These are phyloP conservation scores for Caenorhabditis auriculariae DNA, from an alignment of 2,888 invertebrate species.

Conservation along the genomic window DNA sequence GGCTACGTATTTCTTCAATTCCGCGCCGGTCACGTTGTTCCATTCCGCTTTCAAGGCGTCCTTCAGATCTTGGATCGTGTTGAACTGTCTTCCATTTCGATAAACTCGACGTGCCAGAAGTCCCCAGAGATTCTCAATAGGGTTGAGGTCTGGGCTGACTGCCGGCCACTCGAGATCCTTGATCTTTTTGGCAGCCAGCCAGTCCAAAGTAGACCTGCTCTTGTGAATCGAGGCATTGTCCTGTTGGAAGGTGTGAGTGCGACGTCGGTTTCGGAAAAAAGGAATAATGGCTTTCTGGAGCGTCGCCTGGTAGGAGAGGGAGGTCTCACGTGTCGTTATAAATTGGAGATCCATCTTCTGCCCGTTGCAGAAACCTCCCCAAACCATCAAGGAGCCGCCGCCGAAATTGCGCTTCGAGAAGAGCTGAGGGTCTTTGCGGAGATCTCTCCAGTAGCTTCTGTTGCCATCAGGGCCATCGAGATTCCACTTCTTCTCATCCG, in stretches of 20 bases:
- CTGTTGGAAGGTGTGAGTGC: constrained; percentile 5
- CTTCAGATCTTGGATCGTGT: constrained; percentile 1
- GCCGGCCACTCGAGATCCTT: background rate
- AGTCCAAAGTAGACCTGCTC: background rate
- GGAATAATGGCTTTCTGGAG: constrained; percentile 7
- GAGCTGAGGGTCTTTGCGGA: constrained; percentile 2
- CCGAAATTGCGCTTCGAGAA: constrained; percentile 8
- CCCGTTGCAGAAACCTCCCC: constrained; percentile 7
- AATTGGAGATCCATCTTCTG: constrained; percentile 4
- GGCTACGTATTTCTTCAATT: background rate
- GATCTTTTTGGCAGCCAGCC: background rate
- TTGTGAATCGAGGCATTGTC: constrained; percentile 10
- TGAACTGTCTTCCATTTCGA: constrained; percentile 1
- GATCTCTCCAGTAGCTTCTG: constrained; percentile 5
- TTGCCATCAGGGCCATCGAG: constrained; percentile 14
- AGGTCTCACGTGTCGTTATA: background rate
- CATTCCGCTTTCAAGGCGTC: background rate
- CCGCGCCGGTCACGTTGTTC: background rate
- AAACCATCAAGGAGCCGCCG: constrained; percentile 7
- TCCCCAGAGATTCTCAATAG: constrained; percentile 8
- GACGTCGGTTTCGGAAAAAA: constrained; percentile 2
- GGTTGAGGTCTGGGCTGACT: constrained; percentile 4
- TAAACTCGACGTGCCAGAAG: background rate
- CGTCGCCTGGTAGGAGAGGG: background rate
- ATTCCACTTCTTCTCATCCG: constrained; percentile 15